A percentile compares a stretch with the other conserved stretches of the same genome.
phyloP scores from a whole-genome alignment of 2,888 invertebrate species.

The Lasioglossum vierecki region DNA sequence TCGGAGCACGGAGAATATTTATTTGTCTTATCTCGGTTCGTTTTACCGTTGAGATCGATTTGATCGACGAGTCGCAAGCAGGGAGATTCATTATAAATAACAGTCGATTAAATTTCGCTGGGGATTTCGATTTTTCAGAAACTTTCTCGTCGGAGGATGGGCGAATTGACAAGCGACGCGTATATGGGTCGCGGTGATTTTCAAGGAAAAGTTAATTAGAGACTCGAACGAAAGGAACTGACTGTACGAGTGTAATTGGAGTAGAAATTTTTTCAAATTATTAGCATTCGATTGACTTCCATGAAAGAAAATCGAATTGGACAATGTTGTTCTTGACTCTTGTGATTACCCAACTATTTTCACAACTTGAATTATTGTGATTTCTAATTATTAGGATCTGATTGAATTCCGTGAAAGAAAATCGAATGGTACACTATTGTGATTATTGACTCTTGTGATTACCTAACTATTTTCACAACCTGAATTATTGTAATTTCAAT shows the following conservation, averaged over 20 bases:
- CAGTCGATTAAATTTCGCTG: background rate
- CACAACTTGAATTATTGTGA: no score
- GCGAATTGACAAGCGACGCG: conserved; percentile 5
- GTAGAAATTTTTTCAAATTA: background rate
- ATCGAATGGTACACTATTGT: background rate
- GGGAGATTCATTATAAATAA: background rate
- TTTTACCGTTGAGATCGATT: background rate
- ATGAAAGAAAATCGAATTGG: no score
- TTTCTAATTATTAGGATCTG: background rate
- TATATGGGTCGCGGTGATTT: conserved; percentile 2
- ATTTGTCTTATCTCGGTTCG: conserved; percentile 1
- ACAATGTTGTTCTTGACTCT: no score
- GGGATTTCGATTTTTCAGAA: background rate
- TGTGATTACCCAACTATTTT: no score
- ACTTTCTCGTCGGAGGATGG: background rate
- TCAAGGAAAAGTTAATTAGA: conserved; percentile 1
- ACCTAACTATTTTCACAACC: background rate
- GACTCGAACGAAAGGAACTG: background rate
- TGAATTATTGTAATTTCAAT: no score
- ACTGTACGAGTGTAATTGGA: background rate
- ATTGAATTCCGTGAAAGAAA: background rate
- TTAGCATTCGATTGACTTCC: background rate
- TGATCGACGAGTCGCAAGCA: background rate
- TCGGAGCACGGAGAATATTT: background rate
- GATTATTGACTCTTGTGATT: background rate